Evolutionary conservation across 2,113 vertebrate species (phyloP).

Genomic region (Beaufortia kweichowensis): DNA sequence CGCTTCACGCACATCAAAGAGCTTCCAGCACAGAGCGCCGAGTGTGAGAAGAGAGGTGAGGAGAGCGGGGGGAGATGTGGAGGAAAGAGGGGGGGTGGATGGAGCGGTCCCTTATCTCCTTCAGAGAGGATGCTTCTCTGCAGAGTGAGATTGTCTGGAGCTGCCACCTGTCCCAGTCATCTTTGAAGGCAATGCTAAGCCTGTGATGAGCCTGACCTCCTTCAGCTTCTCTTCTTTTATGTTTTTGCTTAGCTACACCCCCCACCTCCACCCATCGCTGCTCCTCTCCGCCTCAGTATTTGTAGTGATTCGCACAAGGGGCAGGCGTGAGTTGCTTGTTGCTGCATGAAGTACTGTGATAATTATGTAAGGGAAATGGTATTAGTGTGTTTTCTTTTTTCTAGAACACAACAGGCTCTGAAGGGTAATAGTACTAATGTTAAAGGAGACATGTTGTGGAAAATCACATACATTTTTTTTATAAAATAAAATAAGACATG

Average conservation of each 20-base stretch:
- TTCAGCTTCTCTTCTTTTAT: slow-evolving; percentile 95
- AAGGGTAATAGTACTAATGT: neutral
- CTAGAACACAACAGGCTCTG: slow-evolving; percentile 61
- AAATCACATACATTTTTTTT: too few species aligned
- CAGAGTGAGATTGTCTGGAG: slow-evolving; percentile 92
- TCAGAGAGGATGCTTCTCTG: slow-evolving; percentile 84
- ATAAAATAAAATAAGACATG: too few species aligned
- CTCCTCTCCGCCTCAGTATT: slow-evolving; percentile 50
- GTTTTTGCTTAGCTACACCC: slow-evolving; percentile 92
- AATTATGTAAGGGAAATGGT: slow-evolving; percentile 60
- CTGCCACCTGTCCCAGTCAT: slow-evolving; percentile 99
- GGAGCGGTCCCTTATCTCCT: slow-evolving; percentile 96
- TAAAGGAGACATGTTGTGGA: neutral
- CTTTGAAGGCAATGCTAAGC: slow-evolving; percentile 97
- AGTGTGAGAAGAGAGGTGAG: slow-evolving; percentile 47
- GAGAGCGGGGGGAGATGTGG: slow-evolving; percentile 32
- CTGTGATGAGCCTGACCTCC: slow-evolving; percentile 98
- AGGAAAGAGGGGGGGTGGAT: slow-evolving; percentile 76
- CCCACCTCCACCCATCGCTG: slow-evolving; percentile 53
- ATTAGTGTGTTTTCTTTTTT: slow-evolving; percentile 67
- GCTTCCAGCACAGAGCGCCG: slow-evolving; percentile 59
- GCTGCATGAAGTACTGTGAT: slow-evolving; percentile 54
- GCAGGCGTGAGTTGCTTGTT: slow-evolving; percentile 64
- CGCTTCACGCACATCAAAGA: slow-evolving; percentile 94
- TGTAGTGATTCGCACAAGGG: slow-evolving; percentile 75